Percentiles rank a stretch among this genome's conserved stretches.
Evolutionary conservation across 2,797 vertebrate species (phyloP).

Genomic region (Schizopygopsis malacanthus): DNA sequence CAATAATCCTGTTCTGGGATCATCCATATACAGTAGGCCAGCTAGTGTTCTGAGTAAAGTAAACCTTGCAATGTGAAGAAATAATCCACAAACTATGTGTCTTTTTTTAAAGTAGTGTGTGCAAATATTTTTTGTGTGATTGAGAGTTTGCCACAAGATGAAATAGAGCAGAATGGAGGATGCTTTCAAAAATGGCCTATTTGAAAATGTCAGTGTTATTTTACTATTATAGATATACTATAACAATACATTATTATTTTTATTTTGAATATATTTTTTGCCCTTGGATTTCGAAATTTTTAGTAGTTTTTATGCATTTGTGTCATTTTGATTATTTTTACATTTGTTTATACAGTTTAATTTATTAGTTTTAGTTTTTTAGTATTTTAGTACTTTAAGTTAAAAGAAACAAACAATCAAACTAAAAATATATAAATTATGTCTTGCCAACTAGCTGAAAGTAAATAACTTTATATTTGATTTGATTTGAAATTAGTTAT

Average conservation of each 20-base stretch:
- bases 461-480: not conserved
- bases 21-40: slow-evolving; percentile 1
- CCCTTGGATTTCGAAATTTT: too few species aligned
- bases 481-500: too few species aligned
- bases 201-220: not conserved
- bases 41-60: not conserved
- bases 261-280: not conserved
- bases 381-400: not conserved
- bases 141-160: not conserved
- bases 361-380: not conserved
- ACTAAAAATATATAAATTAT: not conserved
- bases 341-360: not conserved
- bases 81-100: not conserved
- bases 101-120: not conserved
- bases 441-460: not conserved
- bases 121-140: not conserved
- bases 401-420: not conserved
- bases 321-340: too few species aligned
- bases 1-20: slow-evolving; percentile 35
- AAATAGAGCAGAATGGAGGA: not conserved
- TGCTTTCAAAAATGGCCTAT: not conserved
- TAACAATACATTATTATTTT: too few species aligned
- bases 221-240: not conserved
- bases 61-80: not conserved
- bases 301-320: too few species aligned